Percentiles rank a stretch among this genome's conserved stretches.
phyloP scores from a whole-genome alignment of 2,888 invertebrate genomes.

The Brachynemurus nebulosus region DNA sequence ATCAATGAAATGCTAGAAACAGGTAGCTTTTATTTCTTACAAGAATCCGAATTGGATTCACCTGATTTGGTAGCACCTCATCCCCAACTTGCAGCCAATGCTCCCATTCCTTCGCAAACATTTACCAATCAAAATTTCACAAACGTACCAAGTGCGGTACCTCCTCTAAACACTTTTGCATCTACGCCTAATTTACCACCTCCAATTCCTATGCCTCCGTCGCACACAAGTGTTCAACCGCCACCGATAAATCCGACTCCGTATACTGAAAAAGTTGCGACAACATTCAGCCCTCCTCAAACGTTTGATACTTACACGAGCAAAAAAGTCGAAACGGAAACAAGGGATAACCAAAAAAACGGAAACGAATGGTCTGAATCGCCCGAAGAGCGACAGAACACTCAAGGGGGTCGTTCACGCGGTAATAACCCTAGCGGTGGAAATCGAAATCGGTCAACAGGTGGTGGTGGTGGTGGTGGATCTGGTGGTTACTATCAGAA shows the following conservation, averaged over 20 bases:
- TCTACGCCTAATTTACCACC: constrained; percentile 41
- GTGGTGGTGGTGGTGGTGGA: constrained; percentile 18
- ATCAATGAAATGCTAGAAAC: constrained; percentile 63
- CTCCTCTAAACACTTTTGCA: constrained; percentile 37
- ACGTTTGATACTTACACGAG: constrained; percentile 5
- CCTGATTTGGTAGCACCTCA: constrained; percentile 35
- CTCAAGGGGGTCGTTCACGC: constrained; percentile 13
- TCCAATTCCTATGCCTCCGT: constrained; percentile 41
- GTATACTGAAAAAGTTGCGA: neutral
- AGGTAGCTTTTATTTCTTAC: constrained; percentile 68
- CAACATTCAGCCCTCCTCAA: constrained; percentile 3
- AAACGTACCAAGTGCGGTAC: constrained; percentile 32
- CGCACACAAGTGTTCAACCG: constrained; percentile 19
- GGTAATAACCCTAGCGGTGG: constrained; percentile 21
- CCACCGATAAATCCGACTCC: neutral
- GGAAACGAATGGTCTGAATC: constrained; percentile 26
- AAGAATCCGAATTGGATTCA: constrained; percentile 81
- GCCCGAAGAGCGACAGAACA: constrained; percentile 19
- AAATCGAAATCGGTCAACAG: constrained; percentile 6
- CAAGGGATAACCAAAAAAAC: constrained; percentile 12
- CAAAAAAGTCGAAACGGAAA: neutral
- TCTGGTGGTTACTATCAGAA: constrained; percentile 21
- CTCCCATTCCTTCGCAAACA: constrained; percentile 63
- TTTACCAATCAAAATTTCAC: constrained; percentile 74
- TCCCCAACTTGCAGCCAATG: constrained; percentile 23